These are phyloP conservation scores for Petrocephalus sullivani DNA, from an alignment of 2,797 vertebrate species.

Conservation along the genomic window DNA sequence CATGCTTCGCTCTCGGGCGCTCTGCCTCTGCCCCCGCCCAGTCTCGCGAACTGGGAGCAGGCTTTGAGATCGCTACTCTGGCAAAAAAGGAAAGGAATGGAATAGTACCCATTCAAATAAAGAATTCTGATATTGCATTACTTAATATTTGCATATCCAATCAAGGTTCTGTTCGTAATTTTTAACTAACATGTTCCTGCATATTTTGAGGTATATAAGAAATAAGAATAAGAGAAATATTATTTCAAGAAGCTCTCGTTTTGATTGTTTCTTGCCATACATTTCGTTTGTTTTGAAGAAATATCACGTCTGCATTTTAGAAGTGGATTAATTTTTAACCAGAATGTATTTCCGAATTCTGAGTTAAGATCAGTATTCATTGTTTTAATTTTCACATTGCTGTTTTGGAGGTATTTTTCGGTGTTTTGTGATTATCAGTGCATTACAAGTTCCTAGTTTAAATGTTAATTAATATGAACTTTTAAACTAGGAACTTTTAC, in stretches of 20 bases:
- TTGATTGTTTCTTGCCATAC: not conserved
- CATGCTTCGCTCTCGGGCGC: slow-evolving; percentile 25
- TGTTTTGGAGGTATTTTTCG: not conserved
- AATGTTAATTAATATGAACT: not conserved
- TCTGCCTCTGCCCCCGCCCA: slow-evolving; percentile 34
- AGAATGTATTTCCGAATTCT: not conserved
- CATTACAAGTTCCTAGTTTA: not conserved
- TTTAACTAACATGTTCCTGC: slow-evolving; percentile 21
- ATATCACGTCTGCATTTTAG: not conserved
- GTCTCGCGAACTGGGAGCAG: slow-evolving; percentile 38
- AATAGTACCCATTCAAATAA: slow-evolving; percentile 64
- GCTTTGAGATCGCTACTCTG: slow-evolving; percentile 60
- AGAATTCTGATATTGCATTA: slow-evolving; percentile 60
- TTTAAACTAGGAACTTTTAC: not conserved
- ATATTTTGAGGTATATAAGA: slow-evolving; percentile 11
- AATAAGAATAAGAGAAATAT: not conserved
- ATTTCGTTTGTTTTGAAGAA: slow-evolving; percentile 10
- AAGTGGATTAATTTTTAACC: not conserved
- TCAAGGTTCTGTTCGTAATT: slow-evolving; percentile 50
- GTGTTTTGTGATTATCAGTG: not conserved
- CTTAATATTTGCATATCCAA: slow-evolving; percentile 58
- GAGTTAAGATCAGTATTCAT: not conserved
- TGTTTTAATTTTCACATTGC: slow-evolving; percentile 8
- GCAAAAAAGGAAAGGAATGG: slow-evolving; percentile 47
- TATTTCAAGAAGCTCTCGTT: not conserved